Evolutionary conservation across 2,888 invertebrate species (phyloP).

Genomic region (Pseudococcus viburni): DNA sequence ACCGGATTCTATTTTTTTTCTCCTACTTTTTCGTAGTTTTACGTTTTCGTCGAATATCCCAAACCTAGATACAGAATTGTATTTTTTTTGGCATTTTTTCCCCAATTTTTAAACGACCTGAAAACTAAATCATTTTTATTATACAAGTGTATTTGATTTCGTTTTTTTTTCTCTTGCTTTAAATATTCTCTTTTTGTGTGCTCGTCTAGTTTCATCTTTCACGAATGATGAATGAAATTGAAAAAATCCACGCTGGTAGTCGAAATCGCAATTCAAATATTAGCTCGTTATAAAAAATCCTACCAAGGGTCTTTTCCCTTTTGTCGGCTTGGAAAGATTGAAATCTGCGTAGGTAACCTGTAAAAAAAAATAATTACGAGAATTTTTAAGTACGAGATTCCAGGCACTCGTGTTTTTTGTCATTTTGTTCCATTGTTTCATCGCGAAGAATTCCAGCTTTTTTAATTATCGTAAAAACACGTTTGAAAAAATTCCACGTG

Average conservation of each 20-base stretch:
- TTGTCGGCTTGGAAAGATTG: not conserved
- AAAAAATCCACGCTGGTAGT: not conserved
- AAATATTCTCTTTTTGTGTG: not conserved
- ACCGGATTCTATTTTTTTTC: not conserved
- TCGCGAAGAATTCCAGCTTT: not conserved
- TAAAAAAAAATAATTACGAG: not conserved
- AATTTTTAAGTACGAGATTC: not conserved
- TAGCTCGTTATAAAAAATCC: constrained; percentile 4
- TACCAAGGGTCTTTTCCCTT: not conserved
- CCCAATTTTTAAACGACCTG: not conserved
- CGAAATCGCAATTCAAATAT: not conserved
- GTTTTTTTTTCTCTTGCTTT: not conserved
- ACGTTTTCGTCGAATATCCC: not conserved
- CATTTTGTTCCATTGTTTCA: not conserved
- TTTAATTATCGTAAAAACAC: constrained; percentile 29
- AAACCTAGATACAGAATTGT: too few relatives aligned
- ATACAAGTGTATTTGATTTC: constrained; percentile 39
- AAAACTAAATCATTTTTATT: constrained; percentile 33
- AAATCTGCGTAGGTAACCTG: not conserved
- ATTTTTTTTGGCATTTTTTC: not conserved
- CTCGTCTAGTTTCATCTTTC: constrained; percentile 18
- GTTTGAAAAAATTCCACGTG: not conserved
- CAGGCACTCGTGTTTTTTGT: not conserved
- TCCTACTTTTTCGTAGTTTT: not conserved
- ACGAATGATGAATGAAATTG: constrained; percentile 9